Evolutionary conservation across 2,888 invertebrate genomes (phyloP), one percentile per base, ranked within the genome.

Genomic region (Venusia cambrica): DNA sequence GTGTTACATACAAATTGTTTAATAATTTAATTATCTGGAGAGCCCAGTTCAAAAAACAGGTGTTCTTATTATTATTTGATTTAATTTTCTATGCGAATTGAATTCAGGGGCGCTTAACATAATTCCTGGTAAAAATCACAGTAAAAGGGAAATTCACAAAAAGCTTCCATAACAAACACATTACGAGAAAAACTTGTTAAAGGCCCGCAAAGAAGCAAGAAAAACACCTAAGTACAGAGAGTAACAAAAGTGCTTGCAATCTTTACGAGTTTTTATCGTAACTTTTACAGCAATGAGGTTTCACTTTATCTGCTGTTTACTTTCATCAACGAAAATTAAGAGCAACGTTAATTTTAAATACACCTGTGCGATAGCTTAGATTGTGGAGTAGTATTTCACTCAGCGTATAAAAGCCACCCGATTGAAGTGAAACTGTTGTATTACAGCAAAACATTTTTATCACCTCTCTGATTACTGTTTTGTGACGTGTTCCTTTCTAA

Each of bases 151-250:
- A 22, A 28, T 14, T 42, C 53, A 61, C 57, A 61, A 57, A 49
- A 53, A 55, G 57, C 58, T 71, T 70, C 63, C 57, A 62, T 59
- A 65, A 57, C 60, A 73, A 74, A 73, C 65, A 68, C 68, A 70
- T 73, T 70, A 70, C 49, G 58, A 47, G 57, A 40, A 58, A 68
- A 72, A 64, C 62, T 71, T 68, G 61, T 65, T 62, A 64, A 48
- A 62, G 48, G 42, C 42, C 51, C 54, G 34, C 46, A 62, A 62
- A 63, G 54, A 63, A 54, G 46, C 48, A 62, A 54, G 51, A 65
- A 64, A 64, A 65, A 62, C 62, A 67, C 51, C 54, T 50, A 51
- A 63, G 61, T 47, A 45, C 45, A 34, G 38, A 24, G 13, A 19
- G 38, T 24, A 17, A 38, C 40, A 44, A 40, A 48, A 62, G 60